Conservation (phyloP, 2,113 vertebrate genomes). For the Atherinomorus stipes region DNA sequence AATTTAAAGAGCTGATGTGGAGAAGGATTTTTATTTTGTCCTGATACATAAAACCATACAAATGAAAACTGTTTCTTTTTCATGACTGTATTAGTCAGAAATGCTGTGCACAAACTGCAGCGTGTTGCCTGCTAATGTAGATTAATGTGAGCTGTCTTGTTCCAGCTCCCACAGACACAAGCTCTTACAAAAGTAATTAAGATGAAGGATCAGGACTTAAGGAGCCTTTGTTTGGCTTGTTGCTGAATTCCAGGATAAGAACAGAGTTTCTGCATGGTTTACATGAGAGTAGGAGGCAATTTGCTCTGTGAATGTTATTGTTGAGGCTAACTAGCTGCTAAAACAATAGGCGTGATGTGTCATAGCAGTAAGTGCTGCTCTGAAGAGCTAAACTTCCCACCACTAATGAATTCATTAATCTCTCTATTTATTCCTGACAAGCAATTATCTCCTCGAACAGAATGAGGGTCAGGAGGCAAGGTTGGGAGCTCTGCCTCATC, state of each 20-base stretch:
- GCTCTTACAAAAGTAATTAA: constrained; percentile 91
- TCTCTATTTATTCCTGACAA: constrained; percentile 81
- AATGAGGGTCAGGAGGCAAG: constrained; percentile 68
- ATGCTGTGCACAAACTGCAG: constrained; percentile 69
- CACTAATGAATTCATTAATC: constrained; percentile 82
- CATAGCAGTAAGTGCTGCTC: constrained; percentile 74
- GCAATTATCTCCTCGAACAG: constrained; percentile 74
- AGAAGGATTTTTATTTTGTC: neutral
- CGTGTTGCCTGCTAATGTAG: constrained; percentile 89
- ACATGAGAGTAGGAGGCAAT: constrained; percentile 58
- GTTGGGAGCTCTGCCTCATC: constrained; percentile 50
- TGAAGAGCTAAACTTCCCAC: constrained; percentile 69
- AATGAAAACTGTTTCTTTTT: neutral
- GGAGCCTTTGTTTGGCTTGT: constrained; percentile 85
- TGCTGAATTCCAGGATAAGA: constrained; percentile 63
- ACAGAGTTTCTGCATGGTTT: constrained; percentile 43
- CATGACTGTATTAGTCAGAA: neutral
- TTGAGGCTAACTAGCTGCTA: constrained; percentile 77
- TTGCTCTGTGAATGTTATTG: constrained; percentile 77
- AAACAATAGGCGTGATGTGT: constrained; percentile 80
- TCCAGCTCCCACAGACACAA: constrained; percentile 67
- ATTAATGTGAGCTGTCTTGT: constrained; percentile 90
- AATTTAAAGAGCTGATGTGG: too few species aligned
- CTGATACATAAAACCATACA: neutral
- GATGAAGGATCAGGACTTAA: constrained; percentile 89